phyloP scores from a whole-genome alignment of 2,797 vertebrate genomes.

The Brachyalestes nurse region DNA sequence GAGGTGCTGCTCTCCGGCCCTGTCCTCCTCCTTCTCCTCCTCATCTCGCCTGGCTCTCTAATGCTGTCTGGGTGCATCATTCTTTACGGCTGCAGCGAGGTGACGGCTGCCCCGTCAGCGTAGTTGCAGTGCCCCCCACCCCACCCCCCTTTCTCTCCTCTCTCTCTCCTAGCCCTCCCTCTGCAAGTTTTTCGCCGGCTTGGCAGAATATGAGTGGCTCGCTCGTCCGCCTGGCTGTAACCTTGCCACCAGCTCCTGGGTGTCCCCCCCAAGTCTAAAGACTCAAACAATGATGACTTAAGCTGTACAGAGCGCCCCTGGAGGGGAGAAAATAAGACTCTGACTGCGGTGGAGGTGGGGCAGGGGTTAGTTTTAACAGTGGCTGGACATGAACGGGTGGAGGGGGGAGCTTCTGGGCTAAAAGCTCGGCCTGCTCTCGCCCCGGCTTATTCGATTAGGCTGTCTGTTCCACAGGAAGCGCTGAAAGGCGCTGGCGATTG shows the following conservation, averaged over 20 bases:
- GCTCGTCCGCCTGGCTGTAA: conserved; percentile 77
- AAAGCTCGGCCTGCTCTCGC: conserved; percentile 75
- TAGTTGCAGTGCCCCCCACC: conserved; percentile 66
- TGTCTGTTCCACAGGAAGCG: conserved; percentile 81
- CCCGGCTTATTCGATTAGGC: conserved; percentile 80
- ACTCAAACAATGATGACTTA: conserved; percentile 83
- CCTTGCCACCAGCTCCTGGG: conserved; percentile 82
- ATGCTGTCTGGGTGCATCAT: conserved; percentile 76
- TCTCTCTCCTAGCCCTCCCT: conserved; percentile 52
- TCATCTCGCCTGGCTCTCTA: conserved; percentile 44
- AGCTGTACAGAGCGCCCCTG: conserved; percentile 75
- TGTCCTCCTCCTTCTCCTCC: conserved; percentile 9
- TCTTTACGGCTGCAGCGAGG: conserved; percentile 75
- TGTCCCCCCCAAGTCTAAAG: conserved; percentile 71
- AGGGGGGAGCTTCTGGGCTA: conserved; percentile 69
- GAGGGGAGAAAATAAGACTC: conserved; percentile 65
- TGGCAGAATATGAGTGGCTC: conserved; percentile 80
- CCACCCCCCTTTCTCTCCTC: background rate
- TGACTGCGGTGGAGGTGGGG: conserved; percentile 20
- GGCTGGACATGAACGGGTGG: conserved; percentile 60
- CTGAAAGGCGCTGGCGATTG: conserved; percentile 83
- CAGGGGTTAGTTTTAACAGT: conserved; percentile 66
- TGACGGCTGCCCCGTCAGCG: conserved; percentile 82
- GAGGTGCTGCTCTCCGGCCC: conserved; percentile 13
- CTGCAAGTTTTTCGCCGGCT: conserved; percentile 78